Evolutionary conservation across 2,113 vertebrate genomes (phyloP), one percentile per base, ranked within the genome.

Genomic region (Nothoprocta pentlandii): DNA sequence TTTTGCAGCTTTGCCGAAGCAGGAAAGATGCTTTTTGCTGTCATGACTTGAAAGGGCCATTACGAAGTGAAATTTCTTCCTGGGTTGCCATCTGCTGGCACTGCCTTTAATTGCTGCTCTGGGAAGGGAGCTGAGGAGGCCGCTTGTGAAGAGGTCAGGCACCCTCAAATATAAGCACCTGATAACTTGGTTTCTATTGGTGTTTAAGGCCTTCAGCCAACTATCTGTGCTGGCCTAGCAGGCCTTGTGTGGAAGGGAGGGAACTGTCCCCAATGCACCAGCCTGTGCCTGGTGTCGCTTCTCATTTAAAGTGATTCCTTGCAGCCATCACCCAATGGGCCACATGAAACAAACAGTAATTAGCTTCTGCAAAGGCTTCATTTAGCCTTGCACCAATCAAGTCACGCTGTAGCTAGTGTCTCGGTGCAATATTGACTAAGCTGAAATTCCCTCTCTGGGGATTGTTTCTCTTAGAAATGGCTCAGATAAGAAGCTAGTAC

Each of bases 61-160:
- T 10, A 9, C 1, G 15, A 76, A 3, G 41, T 1, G 68, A 93
- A 89, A 46, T 39, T 73, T 46, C 91, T 87, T 73, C 30, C 1
- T 71, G 82, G 25, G 58, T 95, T 96, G 92, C 93, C 87, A 93
- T 86, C 95, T 96, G 92, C 95, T 90, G 94, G 94, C 62, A 64
- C 83, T 42, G 58, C 54, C 2, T 78, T 68, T 85, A 34, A 94
- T 44, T 94, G 88, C 94, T 91, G 59, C 30, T 42, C 0, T 30
- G 32, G 30, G 19, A 58, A 49, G 32, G 12, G 9, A 17, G 41
- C 30, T 1, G 26, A 39, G 30, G 47, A 73, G 54, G 61, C 36
- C 30, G 4, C 41, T n/a, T 4, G 1, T 16, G 8, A 4, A 67
- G 10, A 1, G 28, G 23, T 34, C 51, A 32, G 25, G 41, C 21